Conservation (phyloP, 2,888 invertebrate genomes). For the Drosophila leonis region DNA sequence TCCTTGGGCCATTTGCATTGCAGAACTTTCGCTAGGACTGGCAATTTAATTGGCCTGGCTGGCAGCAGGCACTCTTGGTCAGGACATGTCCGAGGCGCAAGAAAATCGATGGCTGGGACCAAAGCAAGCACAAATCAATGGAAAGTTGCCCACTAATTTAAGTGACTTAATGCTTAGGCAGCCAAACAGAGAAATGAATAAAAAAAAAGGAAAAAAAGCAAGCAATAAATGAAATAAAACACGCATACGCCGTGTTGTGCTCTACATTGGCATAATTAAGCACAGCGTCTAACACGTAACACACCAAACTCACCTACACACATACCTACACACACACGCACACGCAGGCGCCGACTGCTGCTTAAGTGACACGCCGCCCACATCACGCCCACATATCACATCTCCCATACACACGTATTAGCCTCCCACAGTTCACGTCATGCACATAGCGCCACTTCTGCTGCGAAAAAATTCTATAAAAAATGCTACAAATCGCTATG, state of each 20-base stretch:
- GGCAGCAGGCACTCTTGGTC: slow-evolving; percentile 9
- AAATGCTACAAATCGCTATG: not conserved
- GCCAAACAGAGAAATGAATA: slow-evolving; percentile 18
- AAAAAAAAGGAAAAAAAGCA: slow-evolving; percentile 12
- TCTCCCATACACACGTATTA: slow-evolving; percentile 30
- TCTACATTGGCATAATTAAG: slow-evolving; percentile 65
- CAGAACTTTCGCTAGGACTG: slow-evolving; percentile 45
- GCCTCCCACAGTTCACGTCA: slow-evolving; percentile 61
- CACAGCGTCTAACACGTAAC: slow-evolving; percentile 48
- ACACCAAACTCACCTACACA: slow-evolving; percentile 29
- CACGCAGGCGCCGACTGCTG: slow-evolving; percentile 16
- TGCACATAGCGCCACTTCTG: slow-evolving; percentile 71
- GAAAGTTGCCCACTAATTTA: slow-evolving; percentile 39
- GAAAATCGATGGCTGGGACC: slow-evolving; percentile 56
- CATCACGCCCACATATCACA: slow-evolving; percentile 48
- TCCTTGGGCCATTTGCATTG: slow-evolving; percentile 39
- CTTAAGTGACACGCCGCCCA: slow-evolving; percentile 43
- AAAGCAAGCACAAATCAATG: slow-evolving; percentile 31
- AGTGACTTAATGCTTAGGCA: slow-evolving; percentile 58
- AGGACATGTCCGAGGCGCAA: slow-evolving; percentile 28
- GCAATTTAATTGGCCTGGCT: slow-evolving; percentile 54
- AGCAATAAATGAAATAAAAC: slow-evolving; percentile 40
- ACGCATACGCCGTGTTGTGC: slow-evolving; percentile 66
- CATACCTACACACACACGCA: slow-evolving; percentile 4
- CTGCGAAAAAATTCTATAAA: slow-evolving; percentile 22